Conservation (phyloP, 2,888 invertebrate genomes). For the Agrotis exclamationis region DNA sequence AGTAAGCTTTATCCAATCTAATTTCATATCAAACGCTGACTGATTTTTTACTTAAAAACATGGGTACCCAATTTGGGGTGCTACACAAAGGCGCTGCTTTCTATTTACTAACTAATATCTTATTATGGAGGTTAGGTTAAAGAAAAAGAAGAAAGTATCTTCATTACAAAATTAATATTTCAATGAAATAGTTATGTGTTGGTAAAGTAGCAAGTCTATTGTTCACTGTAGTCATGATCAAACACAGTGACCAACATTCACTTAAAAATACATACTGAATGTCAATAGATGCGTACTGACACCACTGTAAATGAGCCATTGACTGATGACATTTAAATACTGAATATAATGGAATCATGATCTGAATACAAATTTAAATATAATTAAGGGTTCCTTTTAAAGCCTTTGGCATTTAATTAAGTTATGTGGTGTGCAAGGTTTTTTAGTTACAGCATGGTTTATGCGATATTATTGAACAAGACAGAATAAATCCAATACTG, state of each 20-base stretch:
- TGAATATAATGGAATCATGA: slow-evolving; percentile 56
- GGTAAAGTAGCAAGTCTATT: background rate
- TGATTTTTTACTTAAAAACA: background rate
- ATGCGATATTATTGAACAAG: background rate
- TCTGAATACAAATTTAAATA: slow-evolving; percentile 48
- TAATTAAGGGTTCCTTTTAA: slow-evolving; percentile 29
- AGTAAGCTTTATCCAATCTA: background rate
- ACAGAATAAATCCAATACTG: background rate
- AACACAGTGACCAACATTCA: slow-evolving; percentile 1
- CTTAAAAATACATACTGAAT: slow-evolving; percentile 4
- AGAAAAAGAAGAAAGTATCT: background rate
- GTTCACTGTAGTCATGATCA: slow-evolving; percentile 12
- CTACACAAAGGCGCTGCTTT: background rate
- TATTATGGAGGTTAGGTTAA: background rate
- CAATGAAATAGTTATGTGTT: slow-evolving; percentile 1
- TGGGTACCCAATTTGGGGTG: background rate
- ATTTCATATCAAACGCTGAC: background rate
- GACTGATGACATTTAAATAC: slow-evolving; percentile 44
- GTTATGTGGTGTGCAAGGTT: background rate
- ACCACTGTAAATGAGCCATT: slow-evolving; percentile 24
- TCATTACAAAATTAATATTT: background rate
- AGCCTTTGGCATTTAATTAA: slow-evolving; percentile 30
- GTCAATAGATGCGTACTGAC: slow-evolving; percentile 7
- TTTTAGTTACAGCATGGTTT: background rate
- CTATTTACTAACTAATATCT: background rate